These are phyloP conservation scores for Drymodes brunneopygia DNA, from an alignment of 2,113 vertebrate genomes.

Conservation along the genomic window DNA sequence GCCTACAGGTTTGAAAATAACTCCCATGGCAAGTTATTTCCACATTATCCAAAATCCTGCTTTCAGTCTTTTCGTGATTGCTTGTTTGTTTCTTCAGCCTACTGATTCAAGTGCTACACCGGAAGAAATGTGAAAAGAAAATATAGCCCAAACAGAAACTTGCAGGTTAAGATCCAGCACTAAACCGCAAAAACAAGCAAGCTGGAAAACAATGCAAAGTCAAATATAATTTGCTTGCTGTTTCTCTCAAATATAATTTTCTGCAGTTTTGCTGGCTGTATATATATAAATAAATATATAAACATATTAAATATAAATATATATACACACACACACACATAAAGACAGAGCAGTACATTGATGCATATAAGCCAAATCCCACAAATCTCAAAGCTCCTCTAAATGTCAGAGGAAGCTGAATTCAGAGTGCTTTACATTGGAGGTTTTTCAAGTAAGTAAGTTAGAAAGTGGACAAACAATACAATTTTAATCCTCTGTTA, in stretches of 20 bases:
- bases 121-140: neutral
- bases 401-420: neutral
- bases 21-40: neutral
- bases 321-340: fast-evolving
- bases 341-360: neutral
- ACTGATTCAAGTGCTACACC: neutral
- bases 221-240: neutral
- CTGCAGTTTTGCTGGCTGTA: neutral
- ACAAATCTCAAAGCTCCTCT: neutral
- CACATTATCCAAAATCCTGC: neutral
- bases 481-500: neutral
- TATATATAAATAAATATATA: neutral
- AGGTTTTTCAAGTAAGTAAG: neutral
- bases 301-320: neutral
- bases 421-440: neutral
- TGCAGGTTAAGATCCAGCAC: neutral
- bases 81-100: neutral
- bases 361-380: neutral
- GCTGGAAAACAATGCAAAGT: neutral
- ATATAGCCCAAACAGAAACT: neutral
- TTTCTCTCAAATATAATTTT: neutral
- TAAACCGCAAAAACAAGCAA: neutral
- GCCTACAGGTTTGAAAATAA: neutral
- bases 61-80: neutral
- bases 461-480: neutral